Evolutionary conservation across 2,113 vertebrate species (phyloP).

Genomic region (Ageneiosus marmoratus): DNA sequence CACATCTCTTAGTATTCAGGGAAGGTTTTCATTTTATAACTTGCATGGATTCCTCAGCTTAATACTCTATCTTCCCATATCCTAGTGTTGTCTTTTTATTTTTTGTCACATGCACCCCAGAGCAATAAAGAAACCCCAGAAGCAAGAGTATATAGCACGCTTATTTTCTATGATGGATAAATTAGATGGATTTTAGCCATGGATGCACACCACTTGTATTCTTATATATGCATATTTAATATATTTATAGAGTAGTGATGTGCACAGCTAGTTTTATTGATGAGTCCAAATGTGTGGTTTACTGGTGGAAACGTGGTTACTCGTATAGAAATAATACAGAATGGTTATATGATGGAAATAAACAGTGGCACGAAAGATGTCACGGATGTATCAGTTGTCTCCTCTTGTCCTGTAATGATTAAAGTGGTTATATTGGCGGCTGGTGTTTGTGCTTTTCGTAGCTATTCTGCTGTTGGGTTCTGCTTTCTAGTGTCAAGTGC

Average conservation of each 20-base stretch:
- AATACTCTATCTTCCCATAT: conserved; percentile 24
- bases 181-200: conserved; percentile 56
- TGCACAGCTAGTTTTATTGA: conserved; percentile 57
- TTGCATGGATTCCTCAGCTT: conserved; percentile 29
- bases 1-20: conserved; percentile 68
- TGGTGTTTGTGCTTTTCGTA: conserved; percentile 55
- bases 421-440: conserved; percentile 51
- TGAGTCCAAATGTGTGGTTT: conserved; percentile 52
- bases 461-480: conserved; percentile 44
- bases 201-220: conserved; percentile 50
- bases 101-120: conserved; percentile 34
- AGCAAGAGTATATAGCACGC: conserved; percentile 34
- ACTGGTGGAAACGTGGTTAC: conserved; percentile 46
- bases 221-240: conserved; percentile 62
- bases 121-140: conserved; percentile 52
- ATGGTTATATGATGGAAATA: conserved; percentile 43
- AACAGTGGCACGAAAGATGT: conserved; percentile 28
- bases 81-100: background rate
- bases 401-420: conserved; percentile 52
- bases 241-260: conserved; percentile 64
- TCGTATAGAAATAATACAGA: conserved; percentile 41
- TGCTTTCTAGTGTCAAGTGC: conserved; percentile 47
- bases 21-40: conserved; percentile 30
- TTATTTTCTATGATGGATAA: conserved; percentile 42
- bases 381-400: conserved; percentile 26